Conservation (phyloP, 2,888 invertebrate species). For the Tinea trinotella region DNA sequence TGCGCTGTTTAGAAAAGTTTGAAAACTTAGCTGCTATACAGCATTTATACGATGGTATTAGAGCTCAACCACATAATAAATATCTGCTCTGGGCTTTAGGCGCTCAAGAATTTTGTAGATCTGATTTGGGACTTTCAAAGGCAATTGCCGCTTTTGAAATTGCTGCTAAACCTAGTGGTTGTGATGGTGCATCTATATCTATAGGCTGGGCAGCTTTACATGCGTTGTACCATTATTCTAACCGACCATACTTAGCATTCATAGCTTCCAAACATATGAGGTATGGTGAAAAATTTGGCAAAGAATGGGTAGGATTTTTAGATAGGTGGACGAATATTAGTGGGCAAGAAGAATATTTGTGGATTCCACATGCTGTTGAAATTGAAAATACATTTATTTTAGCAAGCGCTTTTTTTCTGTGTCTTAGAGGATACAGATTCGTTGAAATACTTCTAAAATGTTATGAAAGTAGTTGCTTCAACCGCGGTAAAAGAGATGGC, state of each 20-base stretch:
- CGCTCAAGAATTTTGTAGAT: slow-evolving; percentile 39
- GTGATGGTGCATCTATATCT: slow-evolving; percentile 50
- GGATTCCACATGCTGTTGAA: slow-evolving; percentile 41
- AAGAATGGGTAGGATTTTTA: slow-evolving; percentile 46
- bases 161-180: slow-evolving; percentile 47
- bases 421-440: slow-evolving; percentile 51
- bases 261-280: slow-evolving; percentile 54
- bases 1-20: slow-evolving; percentile 46
- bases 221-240: slow-evolving; percentile 41
- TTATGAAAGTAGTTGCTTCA: slow-evolving; percentile 40
- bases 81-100: slow-evolving; percentile 53
- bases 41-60: slow-evolving; percentile 40
- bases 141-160: slow-evolving; percentile 51
- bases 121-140: slow-evolving; percentile 27
- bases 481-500: slow-evolving; percentile 34
- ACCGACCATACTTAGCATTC: slow-evolving; percentile 41
- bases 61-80: slow-evolving; percentile 39
- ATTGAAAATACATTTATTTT: slow-evolving; percentile 44
- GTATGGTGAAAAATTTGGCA: slow-evolving; percentile 43
- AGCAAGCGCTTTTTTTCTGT: slow-evolving; percentile 59
- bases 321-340: slow-evolving; percentile 46
- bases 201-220: slow-evolving; percentile 62
- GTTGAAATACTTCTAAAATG: slow-evolving; percentile 43
- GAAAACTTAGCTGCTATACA: slow-evolving; percentile 38
- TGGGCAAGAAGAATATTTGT: slow-evolving; percentile 54